Evolutionary conservation across 2,113 vertebrate species (phyloP).

Genomic region (Falco punctatus): DNA sequence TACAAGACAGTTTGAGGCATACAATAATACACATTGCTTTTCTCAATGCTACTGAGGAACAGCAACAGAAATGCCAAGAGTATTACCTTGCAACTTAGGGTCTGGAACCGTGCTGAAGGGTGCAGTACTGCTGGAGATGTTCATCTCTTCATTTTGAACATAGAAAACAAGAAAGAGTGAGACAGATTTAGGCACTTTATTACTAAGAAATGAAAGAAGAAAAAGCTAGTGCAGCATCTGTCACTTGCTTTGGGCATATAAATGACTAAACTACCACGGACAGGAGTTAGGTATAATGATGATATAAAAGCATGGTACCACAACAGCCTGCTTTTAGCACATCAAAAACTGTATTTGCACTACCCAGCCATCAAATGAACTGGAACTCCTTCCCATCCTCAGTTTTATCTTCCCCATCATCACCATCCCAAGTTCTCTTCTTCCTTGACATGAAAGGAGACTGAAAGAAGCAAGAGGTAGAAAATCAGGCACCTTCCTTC

Average conservation of each 20-base stretch:
- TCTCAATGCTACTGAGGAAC: neutral
- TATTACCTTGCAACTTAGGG: neutral
- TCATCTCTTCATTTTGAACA: neutral
- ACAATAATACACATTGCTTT: neutral
- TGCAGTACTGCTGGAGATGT: neutral
- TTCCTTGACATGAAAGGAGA: neutral
- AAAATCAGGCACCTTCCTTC: neutral
- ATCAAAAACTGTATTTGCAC: neutral
- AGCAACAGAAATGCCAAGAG: neutral
- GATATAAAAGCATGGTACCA: neutral
- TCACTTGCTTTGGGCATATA: neutral
- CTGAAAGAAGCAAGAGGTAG: neutral
- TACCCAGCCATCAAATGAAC: neutral
- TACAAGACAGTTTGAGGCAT: neutral
- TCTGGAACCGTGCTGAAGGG: fast-evolving
- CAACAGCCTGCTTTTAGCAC: neutral
- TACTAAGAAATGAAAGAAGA: neutral
- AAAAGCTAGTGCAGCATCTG: neutral
- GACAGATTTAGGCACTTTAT: neutral
- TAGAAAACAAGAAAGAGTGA: neutral
- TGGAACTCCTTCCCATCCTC: neutral
- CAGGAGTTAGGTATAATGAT: neutral
- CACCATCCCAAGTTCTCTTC: neutral
- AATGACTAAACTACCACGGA: neutral
- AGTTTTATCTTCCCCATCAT: neutral